Evolutionary conservation across 2,888 invertebrate genomes (phyloP), one percentile per base, ranked within the genome.

Genomic region (Drosophila ezoana): DNA sequence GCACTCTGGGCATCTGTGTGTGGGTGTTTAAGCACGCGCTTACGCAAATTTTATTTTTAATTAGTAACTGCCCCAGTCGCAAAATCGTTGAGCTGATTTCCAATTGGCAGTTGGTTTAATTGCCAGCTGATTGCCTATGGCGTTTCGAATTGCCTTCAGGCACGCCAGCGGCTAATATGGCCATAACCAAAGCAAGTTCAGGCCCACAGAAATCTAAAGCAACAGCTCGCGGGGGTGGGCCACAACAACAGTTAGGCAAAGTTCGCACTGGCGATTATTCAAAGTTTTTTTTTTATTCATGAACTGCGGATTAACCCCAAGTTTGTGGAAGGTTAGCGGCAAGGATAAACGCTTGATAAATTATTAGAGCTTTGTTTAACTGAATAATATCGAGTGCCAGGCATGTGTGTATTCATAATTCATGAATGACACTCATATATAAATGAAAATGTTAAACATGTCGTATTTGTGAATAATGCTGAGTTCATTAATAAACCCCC

Each of bases 41-140:
- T 76, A 76, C 69, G 76, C 76, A 76, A 76, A 76, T 76, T 72
- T 74, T 51, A 72, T 60, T 71, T 80, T 73, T 79, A 67, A 74
- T 81, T 81, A 76, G 67, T 71, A 65, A 76, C 66, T 68, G 66
- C 66, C 48, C 66, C 28, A 79, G 77, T 77, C 43, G 82, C 79
- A 73, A 79, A 81, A 79, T 81, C 63, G 64, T 70, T 80, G 73
- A 80, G 66, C 79, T 69, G 82, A 78, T 70, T 72, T 75, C 64
- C 64, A 65, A 68, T 72, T 59, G 78, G 59, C 49, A 56, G 56
- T 68, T 40, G 52, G 53, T 74, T 81, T 83, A 83, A 83, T 83
- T 86, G 87, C 84, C 72, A 59, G 52, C 71, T 76, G 84, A 81
- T 83, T 79, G 83, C 74, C 58, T 82, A 76, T 71, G 67, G 72